Conservation (phyloP, 1,140 invertebrate species). For the Cydia fagiglandana region DNA sequence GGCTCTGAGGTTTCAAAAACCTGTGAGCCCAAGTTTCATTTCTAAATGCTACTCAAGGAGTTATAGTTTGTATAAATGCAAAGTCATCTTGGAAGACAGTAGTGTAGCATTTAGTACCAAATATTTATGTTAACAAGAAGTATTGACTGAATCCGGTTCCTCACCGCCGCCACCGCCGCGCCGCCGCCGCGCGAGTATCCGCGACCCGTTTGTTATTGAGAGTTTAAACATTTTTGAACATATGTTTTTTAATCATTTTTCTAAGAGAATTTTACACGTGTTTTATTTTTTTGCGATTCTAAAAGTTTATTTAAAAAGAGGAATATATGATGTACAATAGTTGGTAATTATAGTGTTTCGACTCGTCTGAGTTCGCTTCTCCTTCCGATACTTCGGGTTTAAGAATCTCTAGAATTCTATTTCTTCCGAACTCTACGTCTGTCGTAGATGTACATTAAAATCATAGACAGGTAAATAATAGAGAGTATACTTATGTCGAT, state of each 20-base stretch:
- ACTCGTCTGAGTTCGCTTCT: conserved; percentile 22
- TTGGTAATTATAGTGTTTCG: conserved; percentile 39
- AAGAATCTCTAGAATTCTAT: conserved; percentile 11
- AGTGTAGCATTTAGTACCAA: not conserved
- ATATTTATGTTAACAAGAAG: too few species aligned
- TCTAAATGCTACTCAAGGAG: too few species aligned
- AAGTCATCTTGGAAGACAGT: not conserved
- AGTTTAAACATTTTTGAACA: conserved; percentile 39
- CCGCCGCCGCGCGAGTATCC: conserved; percentile 36
- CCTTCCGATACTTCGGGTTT: conserved; percentile 10
- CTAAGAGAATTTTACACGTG: conserved; percentile 24
- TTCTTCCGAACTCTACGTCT: conserved; percentile 6
- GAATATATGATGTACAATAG: conserved; percentile 36
- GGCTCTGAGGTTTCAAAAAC: too few species aligned
- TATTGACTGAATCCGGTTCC: not conserved
- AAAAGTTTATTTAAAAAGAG: conserved; percentile 32
- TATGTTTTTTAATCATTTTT: conserved; percentile 33
- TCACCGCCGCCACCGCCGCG: conserved; percentile 6
- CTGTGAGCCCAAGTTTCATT: too few species aligned
- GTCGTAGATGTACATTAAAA: conserved; percentile 13
- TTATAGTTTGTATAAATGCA: too few species aligned
- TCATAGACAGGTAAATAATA: not conserved
- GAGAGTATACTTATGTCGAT: not conserved
- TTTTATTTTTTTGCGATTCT: conserved; percentile 43
- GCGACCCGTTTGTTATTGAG: conserved; percentile 38